Evolutionary conservation across 2,797 vertebrate species (phyloP), one percentile per base, ranked within the genome.

Genomic region (Microctenopoma stevenorrisi): DNA sequence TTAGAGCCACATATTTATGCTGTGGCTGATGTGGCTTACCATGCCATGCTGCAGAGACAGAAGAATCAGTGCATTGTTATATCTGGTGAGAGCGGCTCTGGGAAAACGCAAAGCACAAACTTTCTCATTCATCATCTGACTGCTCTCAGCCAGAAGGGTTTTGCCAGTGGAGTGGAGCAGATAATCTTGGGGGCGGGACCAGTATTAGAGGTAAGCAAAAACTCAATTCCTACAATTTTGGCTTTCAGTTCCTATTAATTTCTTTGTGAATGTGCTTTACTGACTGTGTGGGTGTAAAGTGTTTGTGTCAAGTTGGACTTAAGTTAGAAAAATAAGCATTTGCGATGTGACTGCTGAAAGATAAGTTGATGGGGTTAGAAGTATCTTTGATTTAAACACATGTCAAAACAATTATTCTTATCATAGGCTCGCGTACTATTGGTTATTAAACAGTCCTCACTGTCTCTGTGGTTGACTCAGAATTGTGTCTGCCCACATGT

Each of bases 91-190:
- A 99, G 98, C 0, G 98, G 98, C 58, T 99, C 98, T 0, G 98
- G 98, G 38, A 99, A 99, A 89, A 99, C 98, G 0, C 98, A 99
- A 88, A 99, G 98, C 93, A 99, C 98, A 74, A 99, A 99, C 93
- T 99, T 99, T 76, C 95, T 99, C 71, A 99, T 99, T 86, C 98
- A 99, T 86, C 97, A 99, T 87, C 95, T 99, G 83, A 99, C 98
- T 0, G 98, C 98, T 38, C 96, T 99, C 79, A 99, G 98, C 89
- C 98, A 99, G 93, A 99, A 99, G 76, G 98, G 98, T 65, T 99
- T 98, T 81, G 98, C 97, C 83, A 99, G 98, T 1, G 98, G 98
- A 81, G 98, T 99, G 68, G 98, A 99, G 90, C 98, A 99, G 93
- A 99, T 98, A 79, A 99, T 99, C 90, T 90, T 99, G 78, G 98